phyloP scores from a whole-genome alignment of 2,888 invertebrate genomes.

The Sesia bembeciformis region DNA sequence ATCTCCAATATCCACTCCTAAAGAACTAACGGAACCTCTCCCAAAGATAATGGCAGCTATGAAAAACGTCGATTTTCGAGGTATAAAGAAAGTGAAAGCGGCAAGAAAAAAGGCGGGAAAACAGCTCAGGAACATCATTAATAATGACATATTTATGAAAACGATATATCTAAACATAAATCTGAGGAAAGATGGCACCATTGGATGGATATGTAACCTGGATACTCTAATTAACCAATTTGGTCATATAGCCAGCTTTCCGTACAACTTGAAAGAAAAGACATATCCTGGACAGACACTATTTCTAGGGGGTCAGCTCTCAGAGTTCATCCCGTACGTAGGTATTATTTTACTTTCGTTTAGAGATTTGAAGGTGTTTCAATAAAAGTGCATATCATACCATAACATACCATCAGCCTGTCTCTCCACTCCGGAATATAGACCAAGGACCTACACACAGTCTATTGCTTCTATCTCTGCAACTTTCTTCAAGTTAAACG shows the following conservation, averaged over 20 bases:
- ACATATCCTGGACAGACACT: constrained; percentile 79
- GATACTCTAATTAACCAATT: constrained; percentile 78
- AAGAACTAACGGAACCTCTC: constrained; percentile 63
- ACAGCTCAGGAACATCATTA: constrained; percentile 24
- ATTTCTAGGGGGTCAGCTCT: constrained; percentile 88
- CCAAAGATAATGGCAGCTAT: constrained; percentile 75
- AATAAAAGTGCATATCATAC: too few species aligned
- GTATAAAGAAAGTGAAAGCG: constrained; percentile 19
- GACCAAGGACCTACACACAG: too few species aligned
- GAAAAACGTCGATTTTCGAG: constrained; percentile 34
- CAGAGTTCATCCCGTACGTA: constrained; percentile 83
- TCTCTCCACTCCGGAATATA: too few species aligned
- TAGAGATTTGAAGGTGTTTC: too few species aligned
- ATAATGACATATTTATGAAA: constrained; percentile 75
- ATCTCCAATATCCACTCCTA: constrained; percentile 74
- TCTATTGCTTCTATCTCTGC: too few species aligned
- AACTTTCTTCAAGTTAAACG: too few species aligned
- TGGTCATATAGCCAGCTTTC: constrained; percentile 76
- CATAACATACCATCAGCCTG: too few species aligned
- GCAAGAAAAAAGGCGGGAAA: constrained; percentile 30
- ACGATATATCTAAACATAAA: constrained; percentile 65
- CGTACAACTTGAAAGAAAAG: constrained; percentile 38
- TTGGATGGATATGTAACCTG: constrained; percentile 86
- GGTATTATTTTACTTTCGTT: neutral
- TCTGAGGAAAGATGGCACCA: constrained; percentile 41